Percentiles rank a stretch among this genome's conserved stretches.
Evolutionary conservation across 2,888 invertebrate genomes (phyloP).

Genomic region (Rhynchonema sp.): DNA sequence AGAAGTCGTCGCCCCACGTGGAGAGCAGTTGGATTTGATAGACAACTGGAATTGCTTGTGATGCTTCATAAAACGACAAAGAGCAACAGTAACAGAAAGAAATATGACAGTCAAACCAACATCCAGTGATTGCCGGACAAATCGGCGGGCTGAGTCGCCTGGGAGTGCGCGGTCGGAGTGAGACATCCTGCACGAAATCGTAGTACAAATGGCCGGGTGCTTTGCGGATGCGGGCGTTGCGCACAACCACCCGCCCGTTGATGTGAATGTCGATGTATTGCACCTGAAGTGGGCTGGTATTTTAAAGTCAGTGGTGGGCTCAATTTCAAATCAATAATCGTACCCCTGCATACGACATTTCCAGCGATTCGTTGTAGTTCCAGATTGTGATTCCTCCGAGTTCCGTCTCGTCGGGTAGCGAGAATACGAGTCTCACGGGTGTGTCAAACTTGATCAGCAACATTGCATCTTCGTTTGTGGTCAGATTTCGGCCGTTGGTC

Average conservation of each 20-base stretch:
- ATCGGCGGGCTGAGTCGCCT: no score
- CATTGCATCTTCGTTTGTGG: not conserved
- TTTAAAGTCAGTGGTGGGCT: no score
- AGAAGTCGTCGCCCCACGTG: conserved; percentile 66
- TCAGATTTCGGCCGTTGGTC: not conserved
- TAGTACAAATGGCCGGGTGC: conserved; percentile 56
- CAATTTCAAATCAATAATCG: no score
- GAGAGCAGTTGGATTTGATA: conserved; percentile 56
- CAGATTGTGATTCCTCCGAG: conserved; percentile 44
- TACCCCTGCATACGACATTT: conserved; percentile 38
- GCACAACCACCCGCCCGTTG: conserved; percentile 23
- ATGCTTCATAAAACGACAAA: no score
- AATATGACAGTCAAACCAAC: no score
- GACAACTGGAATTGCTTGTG: conserved; percentile 41
- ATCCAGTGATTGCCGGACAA: no score
- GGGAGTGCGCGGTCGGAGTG: conserved; percentile 25
- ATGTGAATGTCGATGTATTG: conserved; percentile 27
- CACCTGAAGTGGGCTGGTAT: no score
- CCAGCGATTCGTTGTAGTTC: conserved; percentile 60
- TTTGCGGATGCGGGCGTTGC: conserved; percentile 42
- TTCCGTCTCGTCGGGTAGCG: conserved; percentile 4
- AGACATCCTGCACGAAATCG: conserved; percentile 50
- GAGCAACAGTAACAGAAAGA: no score
- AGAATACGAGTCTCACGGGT: conserved; percentile 18
- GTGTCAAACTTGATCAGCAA: conserved; percentile 10